Evolutionary conservation across 1,140 invertebrate genomes (phyloP).

Genomic region (Polyergus mexicanus): DNA sequence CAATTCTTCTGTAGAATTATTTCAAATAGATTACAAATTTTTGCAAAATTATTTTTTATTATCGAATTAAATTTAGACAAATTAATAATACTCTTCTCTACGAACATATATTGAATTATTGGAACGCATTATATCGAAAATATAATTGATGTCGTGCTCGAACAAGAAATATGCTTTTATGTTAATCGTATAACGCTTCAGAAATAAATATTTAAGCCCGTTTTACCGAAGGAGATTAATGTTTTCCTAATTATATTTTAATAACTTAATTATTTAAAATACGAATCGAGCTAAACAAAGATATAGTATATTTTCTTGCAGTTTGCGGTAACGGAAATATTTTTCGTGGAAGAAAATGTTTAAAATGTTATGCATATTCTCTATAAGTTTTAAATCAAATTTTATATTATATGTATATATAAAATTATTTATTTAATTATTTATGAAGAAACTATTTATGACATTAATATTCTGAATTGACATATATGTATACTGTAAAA

Average conservation of each 20-base stretch:
- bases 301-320: slow-evolving; percentile 9
- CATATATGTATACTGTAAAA: not conserved
- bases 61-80: not conserved
- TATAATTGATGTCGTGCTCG: not conserved
- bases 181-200: not conserved
- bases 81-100: not conserved
- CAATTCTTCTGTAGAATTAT: not conserved
- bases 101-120: not conserved
- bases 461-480: not conserved
- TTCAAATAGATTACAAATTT: not conserved
- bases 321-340: slow-evolving; percentile 46
- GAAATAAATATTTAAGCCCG: slow-evolving; percentile 11
- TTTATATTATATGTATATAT: not conserved
- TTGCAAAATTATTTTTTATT: not conserved
- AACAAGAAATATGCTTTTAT: not conserved
- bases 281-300: slow-evolving; percentile 48
- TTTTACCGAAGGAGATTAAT: slow-evolving; percentile 34
- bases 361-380: not conserved
- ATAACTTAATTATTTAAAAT: slow-evolving; percentile 34
- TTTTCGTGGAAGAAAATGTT: not conserved
- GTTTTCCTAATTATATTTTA: slow-evolving; percentile 66
- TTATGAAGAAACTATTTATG: not conserved
- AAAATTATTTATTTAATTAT: not conserved
- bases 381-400: not conserved
- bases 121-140: not conserved